These are phyloP conservation scores for Cyprinella venusta DNA, from an alignment of 2,797 vertebrate genomes.

Conservation along the genomic window DNA sequence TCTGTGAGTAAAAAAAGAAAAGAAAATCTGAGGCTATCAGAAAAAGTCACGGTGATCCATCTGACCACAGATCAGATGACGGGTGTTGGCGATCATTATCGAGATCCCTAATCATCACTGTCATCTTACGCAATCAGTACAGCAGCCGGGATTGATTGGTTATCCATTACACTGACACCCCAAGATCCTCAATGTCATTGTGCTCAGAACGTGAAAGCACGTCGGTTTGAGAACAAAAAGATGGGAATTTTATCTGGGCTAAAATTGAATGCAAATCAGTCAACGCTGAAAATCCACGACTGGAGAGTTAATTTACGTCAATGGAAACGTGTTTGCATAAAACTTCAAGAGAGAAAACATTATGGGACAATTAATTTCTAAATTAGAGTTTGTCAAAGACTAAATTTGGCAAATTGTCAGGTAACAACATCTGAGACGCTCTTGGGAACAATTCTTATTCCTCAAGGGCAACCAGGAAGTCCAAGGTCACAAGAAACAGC, in stretches of 20 bases:
- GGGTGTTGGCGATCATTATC: neutral
- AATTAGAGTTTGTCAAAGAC: slow-evolving; percentile 21
- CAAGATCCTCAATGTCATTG: slow-evolving; percentile 21
- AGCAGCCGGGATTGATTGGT: slow-evolving; percentile 3
- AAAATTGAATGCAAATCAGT: slow-evolving; percentile 42
- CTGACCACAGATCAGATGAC: slow-evolving; percentile 33
- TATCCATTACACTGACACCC: slow-evolving; percentile 23
- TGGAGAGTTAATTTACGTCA: neutral
- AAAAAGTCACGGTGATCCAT: slow-evolving; percentile 31
- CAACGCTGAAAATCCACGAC: neutral
- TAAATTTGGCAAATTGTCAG: slow-evolving; percentile 16
- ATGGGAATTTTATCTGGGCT: neutral
- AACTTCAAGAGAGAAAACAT: slow-evolving; percentile 4
- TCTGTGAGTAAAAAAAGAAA: slow-evolving; percentile 35
- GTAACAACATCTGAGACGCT: slow-evolving; percentile 5
- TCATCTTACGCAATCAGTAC: slow-evolving; percentile 30
- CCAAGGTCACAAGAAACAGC: slow-evolving; percentile 15
- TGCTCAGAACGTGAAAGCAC: neutral
- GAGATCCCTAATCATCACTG: slow-evolving; percentile 26
- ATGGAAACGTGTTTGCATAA: neutral
- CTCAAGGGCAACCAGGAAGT: slow-evolving; percentile 30
- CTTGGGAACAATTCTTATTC: neutral
- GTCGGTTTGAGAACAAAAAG: neutral
- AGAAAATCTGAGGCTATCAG: slow-evolving; percentile 15
- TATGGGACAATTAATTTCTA: neutral